Conservation (phyloP, 1,140 invertebrate species). For the Helicoverpa armigera region DNA sequence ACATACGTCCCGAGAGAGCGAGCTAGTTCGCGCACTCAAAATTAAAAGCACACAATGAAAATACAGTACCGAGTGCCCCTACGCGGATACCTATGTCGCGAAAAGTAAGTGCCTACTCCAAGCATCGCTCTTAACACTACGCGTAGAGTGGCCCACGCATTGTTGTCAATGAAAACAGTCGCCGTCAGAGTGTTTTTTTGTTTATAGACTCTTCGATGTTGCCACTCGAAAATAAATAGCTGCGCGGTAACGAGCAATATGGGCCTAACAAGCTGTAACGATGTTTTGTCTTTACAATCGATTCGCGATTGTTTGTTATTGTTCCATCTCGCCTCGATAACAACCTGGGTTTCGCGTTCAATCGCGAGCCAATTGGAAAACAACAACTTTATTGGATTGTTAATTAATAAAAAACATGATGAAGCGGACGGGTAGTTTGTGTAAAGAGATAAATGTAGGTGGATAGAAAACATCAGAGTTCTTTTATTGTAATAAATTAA, state of each 20-base stretch:
- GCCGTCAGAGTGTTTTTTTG: constrained; percentile 82
- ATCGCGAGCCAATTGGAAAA: constrained; percentile 42
- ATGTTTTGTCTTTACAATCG: constrained; percentile 76
- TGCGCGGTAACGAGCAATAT: constrained; percentile 81
- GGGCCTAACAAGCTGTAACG: constrained; percentile 82
- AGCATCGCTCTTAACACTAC: constrained; percentile 78
- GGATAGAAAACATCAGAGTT: not conserved
- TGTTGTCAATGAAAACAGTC: constrained; percentile 86
- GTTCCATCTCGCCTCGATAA: constrained; percentile 61
- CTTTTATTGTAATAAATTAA: no score
- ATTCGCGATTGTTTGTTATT: constrained; percentile 70
- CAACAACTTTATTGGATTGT: constrained; percentile 33
- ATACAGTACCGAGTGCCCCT: constrained; percentile 79
- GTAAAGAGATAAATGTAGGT: not conserved
- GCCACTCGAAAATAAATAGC: constrained; percentile 85
- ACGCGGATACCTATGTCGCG: constrained; percentile 82
- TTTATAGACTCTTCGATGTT: constrained; percentile 85
- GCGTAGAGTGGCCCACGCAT: constrained; percentile 67
- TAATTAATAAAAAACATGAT: constrained; percentile 34
- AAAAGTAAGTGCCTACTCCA: constrained; percentile 83
- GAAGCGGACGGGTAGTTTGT: constrained; percentile 9
- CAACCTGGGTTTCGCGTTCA: constrained; percentile 48
- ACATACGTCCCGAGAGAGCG: constrained; percentile 87
- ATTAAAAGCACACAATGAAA: constrained; percentile 88
- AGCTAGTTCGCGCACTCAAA: constrained; percentile 87